Evolutionary conservation across 1,140 invertebrate species (phyloP), one percentile per base, ranked within the genome.

Genomic region (Drosophila simulans): DNA sequence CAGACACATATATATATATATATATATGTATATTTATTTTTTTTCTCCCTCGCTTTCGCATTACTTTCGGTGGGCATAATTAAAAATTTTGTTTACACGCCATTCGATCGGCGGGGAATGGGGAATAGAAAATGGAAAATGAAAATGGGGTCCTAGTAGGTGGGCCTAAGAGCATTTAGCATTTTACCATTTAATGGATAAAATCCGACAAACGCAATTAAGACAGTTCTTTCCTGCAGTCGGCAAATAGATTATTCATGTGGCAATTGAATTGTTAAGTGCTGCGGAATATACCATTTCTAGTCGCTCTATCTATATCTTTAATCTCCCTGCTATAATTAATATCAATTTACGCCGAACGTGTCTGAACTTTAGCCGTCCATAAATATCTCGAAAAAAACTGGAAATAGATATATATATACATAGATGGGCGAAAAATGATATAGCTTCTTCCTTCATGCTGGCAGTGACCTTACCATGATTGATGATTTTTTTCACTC

Each of bases 401-500:
- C 42, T 15, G 7, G 2, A 39, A 62, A 35, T 5, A 64, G 46
- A 5, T 15, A 20, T 7, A 43, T n/a, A 7, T 8, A 40, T n/a
- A 7, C n/a, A 43, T 45, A 70, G 35, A 57, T 52, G 20, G 35
- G 57, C 1, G 13, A 60, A 48, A 70, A 59, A 70, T 70, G 53
- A 57, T 70, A 52, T 53, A 37, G 68, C 43, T 60, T 51, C 27
- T 34, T 79, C 66, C 65, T 79, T 68, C 65, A 76, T 69, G 70
- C 75, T 58, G 74, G 60, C 54, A 65, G 57, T 88, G 84, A 89
- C 84, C 84, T 88, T 89, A 89, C 75, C 55, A 85, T 88, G 84
- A 88, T 88, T 88, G 84, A 88, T 88, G 84, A 84, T 77, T 84
- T 43, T 88, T 84, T 88, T 89, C 80, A 89, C 77, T 88, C 84